phyloP scores from a whole-genome alignment of 2,888 invertebrate species.

The Aleiodes leptofemur region DNA sequence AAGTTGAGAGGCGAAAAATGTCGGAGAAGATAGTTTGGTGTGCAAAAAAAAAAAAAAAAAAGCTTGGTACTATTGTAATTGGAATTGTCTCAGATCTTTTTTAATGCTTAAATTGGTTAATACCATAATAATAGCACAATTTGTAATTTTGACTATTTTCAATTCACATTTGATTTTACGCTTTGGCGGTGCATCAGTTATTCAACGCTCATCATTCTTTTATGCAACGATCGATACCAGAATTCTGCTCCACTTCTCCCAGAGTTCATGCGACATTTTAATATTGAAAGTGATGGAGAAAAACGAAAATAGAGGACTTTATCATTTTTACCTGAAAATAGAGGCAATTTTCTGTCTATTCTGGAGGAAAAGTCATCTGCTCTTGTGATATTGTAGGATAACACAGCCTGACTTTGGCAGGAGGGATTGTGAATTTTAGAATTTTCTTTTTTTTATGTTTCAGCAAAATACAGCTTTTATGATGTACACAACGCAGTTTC shows the following conservation, averaged over 20 bases:
- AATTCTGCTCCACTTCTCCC: constrained; percentile 15
- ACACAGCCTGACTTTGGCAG: neutral
- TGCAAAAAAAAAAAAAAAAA: constrained; percentile 21
- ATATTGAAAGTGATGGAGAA: neutral
- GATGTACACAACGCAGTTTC: neutral
- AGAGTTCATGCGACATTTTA: neutral
- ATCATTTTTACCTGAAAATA: too few relatives aligned
- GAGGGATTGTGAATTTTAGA: constrained; percentile 7
- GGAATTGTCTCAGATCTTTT: neutral
- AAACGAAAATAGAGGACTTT: too few relatives aligned
- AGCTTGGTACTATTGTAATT: constrained; percentile 2
- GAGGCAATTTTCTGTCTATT: too few relatives aligned
- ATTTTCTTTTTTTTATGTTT: neutral
- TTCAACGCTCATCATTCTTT: constrained; percentile 1
- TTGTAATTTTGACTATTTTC: neutral
- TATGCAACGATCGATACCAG: constrained; percentile 21
- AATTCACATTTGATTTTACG: constrained; percentile 8
- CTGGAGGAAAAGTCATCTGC: too few relatives aligned
- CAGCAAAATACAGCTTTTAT: neutral
- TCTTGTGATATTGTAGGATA: too few relatives aligned
- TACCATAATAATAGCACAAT: too few relatives aligned
- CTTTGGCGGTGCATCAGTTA: constrained; percentile 1
- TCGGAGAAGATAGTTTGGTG: constrained; percentile 4
- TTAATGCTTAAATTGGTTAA: too few relatives aligned
- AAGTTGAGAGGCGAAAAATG: constrained; percentile 33